Evolutionary conservation across 2,113 vertebrate species (phyloP).

Genomic region (Aythya baeri): DNA sequence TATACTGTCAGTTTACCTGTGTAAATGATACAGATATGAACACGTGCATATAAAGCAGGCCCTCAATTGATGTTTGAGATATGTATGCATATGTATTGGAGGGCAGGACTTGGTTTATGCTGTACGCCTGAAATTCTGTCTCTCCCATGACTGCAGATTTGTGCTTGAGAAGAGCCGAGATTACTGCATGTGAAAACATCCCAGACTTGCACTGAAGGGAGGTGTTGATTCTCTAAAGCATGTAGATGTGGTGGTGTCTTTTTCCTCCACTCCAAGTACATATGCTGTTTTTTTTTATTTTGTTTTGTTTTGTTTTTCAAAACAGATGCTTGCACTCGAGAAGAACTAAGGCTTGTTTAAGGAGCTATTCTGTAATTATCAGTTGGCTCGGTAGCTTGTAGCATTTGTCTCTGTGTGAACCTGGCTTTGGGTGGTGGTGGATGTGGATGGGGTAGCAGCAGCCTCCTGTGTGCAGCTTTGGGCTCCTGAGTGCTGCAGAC

Average conservation of each 20-base stretch:
- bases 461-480: not conserved
- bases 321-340: not conserved
- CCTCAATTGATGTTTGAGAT: not conserved
- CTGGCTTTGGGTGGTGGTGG: accelerated
- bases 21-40: not conserved
- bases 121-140: not conserved
- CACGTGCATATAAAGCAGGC: not conserved
- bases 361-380: not conserved
- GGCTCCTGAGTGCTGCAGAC: not conserved
- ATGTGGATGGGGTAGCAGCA: accelerated
- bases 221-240: not conserved
- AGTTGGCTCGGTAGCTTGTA: not conserved
- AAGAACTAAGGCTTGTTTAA: not conserved
- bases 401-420: not conserved
- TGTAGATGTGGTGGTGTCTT: not conserved
- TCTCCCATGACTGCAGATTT: not conserved
- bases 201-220: not conserved
- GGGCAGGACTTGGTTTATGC: not conserved
- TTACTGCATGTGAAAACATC: not conserved
- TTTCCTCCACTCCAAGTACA: not conserved
- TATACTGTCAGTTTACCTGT: not conserved
- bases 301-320: not conserved
- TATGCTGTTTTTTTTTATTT: not conserved
- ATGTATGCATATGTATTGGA: not conserved
- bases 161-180: not conserved